These are phyloP conservation scores for Pygocentrus nattereri DNA, from an alignment of 2,797 vertebrate genomes.

Conservation along the genomic window DNA sequence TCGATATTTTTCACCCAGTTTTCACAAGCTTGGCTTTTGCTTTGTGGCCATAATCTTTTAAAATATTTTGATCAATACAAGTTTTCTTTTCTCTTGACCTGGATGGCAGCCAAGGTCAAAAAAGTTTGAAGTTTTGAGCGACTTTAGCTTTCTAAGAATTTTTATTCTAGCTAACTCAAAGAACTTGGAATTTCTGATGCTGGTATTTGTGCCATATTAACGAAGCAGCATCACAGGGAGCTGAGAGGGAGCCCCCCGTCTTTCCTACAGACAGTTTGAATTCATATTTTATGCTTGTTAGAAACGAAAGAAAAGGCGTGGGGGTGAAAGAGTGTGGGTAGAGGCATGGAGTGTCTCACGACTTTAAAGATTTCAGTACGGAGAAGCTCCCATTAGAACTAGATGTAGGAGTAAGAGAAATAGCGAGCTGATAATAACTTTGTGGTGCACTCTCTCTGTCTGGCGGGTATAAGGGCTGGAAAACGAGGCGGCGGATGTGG, in stretches of 20 bases:
- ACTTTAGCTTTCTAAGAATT: background rate
- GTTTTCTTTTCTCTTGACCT: background rate
- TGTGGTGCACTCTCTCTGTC: background rate
- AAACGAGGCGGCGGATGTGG: constrained; percentile 14
- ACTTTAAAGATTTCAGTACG: constrained; percentile 12
- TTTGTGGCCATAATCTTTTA: background rate
- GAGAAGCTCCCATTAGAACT: background rate
- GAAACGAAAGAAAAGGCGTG: constrained; percentile 8
- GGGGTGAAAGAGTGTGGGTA: background rate
- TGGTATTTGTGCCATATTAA: background rate
- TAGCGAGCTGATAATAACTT: background rate
- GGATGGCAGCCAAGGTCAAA: background rate
- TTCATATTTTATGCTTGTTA: constrained; percentile 24
- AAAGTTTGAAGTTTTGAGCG: background rate
- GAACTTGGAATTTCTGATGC: background rate
- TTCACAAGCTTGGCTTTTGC: background rate
- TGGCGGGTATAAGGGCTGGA: constrained; percentile 20
- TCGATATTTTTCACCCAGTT: background rate
- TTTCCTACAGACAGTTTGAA: background rate
- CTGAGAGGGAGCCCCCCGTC: background rate
- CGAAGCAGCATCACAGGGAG: background rate
- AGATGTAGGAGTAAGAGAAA: constrained; percentile 1
- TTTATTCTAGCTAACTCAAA: background rate
- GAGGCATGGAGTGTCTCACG: background rate
- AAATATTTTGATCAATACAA: background rate